Conservation (phyloP, 2,797 vertebrate genomes). For the Lepus townsendii region DNA sequence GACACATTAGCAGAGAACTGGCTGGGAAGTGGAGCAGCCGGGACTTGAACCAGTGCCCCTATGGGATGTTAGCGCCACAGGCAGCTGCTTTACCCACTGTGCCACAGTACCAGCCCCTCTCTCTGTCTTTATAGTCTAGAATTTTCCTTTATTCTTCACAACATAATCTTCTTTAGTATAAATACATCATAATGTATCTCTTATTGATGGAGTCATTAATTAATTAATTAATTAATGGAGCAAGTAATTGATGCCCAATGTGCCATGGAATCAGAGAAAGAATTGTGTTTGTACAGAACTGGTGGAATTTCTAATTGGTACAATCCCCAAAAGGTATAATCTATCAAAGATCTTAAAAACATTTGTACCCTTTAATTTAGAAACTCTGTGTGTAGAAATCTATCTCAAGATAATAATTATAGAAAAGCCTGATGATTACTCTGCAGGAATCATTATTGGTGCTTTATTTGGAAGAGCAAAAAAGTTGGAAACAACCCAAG, state of each 20-base stretch:
- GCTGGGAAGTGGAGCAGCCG: too few species aligned
- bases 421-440: neutral
- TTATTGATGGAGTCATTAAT: neutral
- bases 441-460: neutral
- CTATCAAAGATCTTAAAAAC: slow-evolving; percentile 9
- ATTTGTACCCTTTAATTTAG: slow-evolving; percentile 34
- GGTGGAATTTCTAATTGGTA: slow-evolving; percentile 3
- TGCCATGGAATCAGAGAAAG: neutral
- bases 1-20: too few species aligned
- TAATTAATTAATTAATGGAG: neutral
- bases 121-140: neutral
- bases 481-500: neutral
- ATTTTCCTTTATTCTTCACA: neutral
- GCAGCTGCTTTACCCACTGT: too few species aligned
- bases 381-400: slow-evolving; percentile 11
- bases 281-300: neutral
- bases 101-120: neutral
- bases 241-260: neutral
- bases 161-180: neutral
- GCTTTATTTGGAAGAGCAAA: slow-evolving; percentile 41
- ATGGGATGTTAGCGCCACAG: too few species aligned
- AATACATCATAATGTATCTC: neutral
- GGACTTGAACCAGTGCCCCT: too few species aligned
- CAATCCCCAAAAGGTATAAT: neutral
- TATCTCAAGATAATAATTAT: slow-evolving; percentile 34